A percentile compares a stretch with the other conserved stretches of the same genome.
Evolutionary conservation across 2,888 invertebrate genomes (phyloP).

Genomic region (Bugula neritina): DNA sequence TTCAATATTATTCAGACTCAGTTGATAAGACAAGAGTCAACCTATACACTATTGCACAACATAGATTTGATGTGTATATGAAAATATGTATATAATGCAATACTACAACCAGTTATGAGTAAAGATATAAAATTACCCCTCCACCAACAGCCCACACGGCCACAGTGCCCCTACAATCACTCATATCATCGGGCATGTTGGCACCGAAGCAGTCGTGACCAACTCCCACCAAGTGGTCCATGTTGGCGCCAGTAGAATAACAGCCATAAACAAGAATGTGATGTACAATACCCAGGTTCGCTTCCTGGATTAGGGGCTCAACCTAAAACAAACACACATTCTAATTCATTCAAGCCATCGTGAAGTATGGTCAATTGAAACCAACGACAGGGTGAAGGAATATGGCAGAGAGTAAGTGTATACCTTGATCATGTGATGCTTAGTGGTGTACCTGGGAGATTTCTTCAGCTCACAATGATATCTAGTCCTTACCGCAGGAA

Average conservation of each 20-base stretch:
- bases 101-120: too few relatives aligned
- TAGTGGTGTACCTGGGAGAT: not conserved
- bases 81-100: too few relatives aligned
- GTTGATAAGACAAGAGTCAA: too few relatives aligned
- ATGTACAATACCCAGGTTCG: constrained; percentile 67
- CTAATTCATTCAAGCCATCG: too few relatives aligned
- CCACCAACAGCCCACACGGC: constrained; percentile 80
- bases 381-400: too few relatives aligned
- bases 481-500: not conserved
- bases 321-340: constrained; percentile 56
- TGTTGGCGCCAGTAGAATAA: constrained; percentile 52
- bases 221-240: constrained; percentile 47
- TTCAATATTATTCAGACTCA: too few relatives aligned
- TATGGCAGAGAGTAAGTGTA: too few relatives aligned
- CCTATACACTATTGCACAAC: too few relatives aligned
- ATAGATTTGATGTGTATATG: too few relatives aligned
- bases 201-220: constrained; percentile 62
- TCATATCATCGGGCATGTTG: constrained; percentile 72
- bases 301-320: constrained; percentile 63
- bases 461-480: not conserved
- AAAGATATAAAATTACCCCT: constrained; percentile 64
- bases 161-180: constrained; percentile 68
- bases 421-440: not conserved
- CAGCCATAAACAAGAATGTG: constrained; percentile 85
- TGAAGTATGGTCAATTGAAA: too few relatives aligned